Evolutionary conservation across 30 jellyfish, hydroid and myxozoan species (phyloP), one percentile per base, ranked within the genome.

Genomic region (Aurelia coerulea): DNA sequence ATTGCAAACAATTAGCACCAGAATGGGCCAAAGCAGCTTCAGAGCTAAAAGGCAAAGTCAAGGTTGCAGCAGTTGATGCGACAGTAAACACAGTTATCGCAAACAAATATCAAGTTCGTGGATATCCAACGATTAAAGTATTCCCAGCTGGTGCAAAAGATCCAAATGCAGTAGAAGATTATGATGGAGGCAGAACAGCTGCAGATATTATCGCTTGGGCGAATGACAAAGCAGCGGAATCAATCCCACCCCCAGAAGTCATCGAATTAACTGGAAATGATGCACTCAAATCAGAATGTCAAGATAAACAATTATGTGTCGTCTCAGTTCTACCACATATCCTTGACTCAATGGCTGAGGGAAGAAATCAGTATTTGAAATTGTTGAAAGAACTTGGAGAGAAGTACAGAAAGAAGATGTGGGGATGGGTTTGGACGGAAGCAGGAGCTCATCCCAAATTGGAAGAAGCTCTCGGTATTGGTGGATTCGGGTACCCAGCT

Each of bases 401-500:
- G 31, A 88, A 89, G 68, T 90, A 94, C 90, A 88, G 91, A 63
- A 75, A 73, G 84, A 94, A 88, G 74, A 74, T 89, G 88, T 94
- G 97, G 97, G 99, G 99, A 46, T 94, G 99, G 99, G 94, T 46
- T 10, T 94, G 99, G 99, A 77, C 97, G 2, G 93, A 82, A 46
- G 97, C 97, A 19, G 96, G 93, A 23, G 74, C 86, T 2, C 97
- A 94, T 79, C 91, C 94, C 9, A 89, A 84, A 9, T 85, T 94
- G 54, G 99, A 94, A 65, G 75, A 65, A 50, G 76, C 97, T 4
- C 89, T 94, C 19, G 99, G 97, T 12, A 67, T 94, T 23, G 99
- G 99, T 18, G 99, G 99, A 62, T 94, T 94, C 10, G 99, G 99
- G 12, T 94, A 94, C 80, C 99, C 99, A 17, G 99, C 99, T 10